These are phyloP conservation scores for Menidia menidia DNA, from an alignment of 2,797 vertebrate species.

Conservation along the genomic window DNA sequence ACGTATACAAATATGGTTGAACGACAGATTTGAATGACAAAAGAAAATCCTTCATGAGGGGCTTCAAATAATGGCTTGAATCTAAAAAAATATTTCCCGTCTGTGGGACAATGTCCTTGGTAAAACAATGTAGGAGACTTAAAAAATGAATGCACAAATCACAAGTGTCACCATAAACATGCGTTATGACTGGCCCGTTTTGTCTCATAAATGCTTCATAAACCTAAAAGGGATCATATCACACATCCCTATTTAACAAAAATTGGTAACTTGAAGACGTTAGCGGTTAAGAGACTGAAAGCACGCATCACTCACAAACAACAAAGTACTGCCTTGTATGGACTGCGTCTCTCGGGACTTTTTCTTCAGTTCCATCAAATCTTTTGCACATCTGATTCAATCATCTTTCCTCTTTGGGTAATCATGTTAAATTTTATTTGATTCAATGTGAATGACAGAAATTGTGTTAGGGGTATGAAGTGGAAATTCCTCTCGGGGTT, in stretches of 20 bases:
- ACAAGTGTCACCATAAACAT: not conserved
- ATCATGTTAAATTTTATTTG: slow-evolving; percentile 22
- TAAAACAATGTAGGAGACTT: not conserved
- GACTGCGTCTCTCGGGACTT: not conserved
- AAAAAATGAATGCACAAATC: not conserved
- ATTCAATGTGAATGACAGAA: slow-evolving; percentile 26
- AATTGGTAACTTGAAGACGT: not conserved
- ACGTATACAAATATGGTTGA: not conserved
- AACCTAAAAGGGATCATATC: not conserved
- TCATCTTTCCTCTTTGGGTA: slow-evolving; percentile 8
- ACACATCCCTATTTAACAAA: slow-evolving; percentile 2
- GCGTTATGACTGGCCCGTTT: no score
- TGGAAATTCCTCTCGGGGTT: slow-evolving; percentile 10
- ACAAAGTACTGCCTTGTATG: slow-evolving; percentile 1
- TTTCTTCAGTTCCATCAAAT: not conserved
- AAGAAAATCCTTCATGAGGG: not conserved
- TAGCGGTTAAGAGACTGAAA: not conserved
- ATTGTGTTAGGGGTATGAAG: slow-evolving; percentile 1
- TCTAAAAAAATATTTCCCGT: no score
- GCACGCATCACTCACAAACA: not conserved
- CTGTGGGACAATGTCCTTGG: no score
- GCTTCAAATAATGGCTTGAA: not conserved
- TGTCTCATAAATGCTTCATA: not conserved
- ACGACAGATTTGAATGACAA: not conserved
- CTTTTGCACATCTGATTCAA: slow-evolving; percentile 31